Conservation (phyloP, 2,888 invertebrate genomes). For the Caenorhabditis doughertyi region DNA sequence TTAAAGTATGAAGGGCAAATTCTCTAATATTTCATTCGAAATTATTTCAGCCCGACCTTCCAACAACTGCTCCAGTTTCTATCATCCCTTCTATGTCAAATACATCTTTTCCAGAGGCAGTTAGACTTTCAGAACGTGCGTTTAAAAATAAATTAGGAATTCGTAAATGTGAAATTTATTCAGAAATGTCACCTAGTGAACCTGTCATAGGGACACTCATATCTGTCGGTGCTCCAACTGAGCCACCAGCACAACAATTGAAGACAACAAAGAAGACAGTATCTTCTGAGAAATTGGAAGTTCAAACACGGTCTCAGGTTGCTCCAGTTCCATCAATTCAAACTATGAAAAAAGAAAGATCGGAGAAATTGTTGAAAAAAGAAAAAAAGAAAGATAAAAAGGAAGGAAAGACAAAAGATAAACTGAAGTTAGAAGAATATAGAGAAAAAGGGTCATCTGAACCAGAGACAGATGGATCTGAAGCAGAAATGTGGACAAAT, state of each 20-base stretch:
- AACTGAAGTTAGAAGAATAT: slow-evolving; percentile 42
- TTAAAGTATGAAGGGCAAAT: slow-evolving; percentile 5
- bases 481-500: slow-evolving; percentile 71
- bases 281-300: not conserved
- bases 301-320: not conserved
- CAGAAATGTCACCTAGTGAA: slow-evolving; percentile 16
- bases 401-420: slow-evolving; percentile 35
- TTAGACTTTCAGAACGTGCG: slow-evolving; percentile 9
- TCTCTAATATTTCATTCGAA: not conserved
- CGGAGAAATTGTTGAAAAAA: slow-evolving; percentile 34
- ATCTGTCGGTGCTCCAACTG: slow-evolving; percentile 49
- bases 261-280: not conserved
- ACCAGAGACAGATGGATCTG: slow-evolving; percentile 73
- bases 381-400: slow-evolving; percentile 65
- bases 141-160: too few species aligned
- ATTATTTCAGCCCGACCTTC: slow-evolving; percentile 58
- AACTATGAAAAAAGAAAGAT: slow-evolving; percentile 12
- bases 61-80: slow-evolving; percentile 57
- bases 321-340: not conserved
- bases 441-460: slow-evolving; percentile 62
- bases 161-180: not conserved
- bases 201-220: slow-evolving; percentile 57
- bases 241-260: slow-evolving; percentile 15
- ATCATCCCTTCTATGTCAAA: slow-evolving; percentile 64
- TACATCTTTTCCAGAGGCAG: slow-evolving; percentile 55